Evolutionary conservation across 2,113 vertebrate species (phyloP).

Genomic region (Chiloscyllium plagiosum): DNA sequence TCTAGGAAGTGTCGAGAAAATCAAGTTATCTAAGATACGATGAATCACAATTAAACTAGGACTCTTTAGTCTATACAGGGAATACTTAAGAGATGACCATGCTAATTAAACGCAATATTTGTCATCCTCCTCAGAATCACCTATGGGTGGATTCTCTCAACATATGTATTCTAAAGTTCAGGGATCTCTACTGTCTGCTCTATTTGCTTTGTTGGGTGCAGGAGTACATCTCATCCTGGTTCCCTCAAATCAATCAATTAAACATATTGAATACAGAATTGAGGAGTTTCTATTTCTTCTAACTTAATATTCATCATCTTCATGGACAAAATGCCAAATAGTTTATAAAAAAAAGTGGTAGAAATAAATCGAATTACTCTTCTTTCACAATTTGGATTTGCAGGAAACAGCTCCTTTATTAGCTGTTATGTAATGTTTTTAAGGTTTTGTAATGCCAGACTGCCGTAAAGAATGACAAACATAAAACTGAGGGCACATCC

Average conservation of each 20-base stretch:
- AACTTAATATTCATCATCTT: neutral
- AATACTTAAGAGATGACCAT: neutral
- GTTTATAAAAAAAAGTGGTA: neutral
- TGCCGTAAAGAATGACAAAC: neutral
- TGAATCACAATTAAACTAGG: neutral
- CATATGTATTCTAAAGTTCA: neutral
- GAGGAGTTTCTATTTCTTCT: neutral
- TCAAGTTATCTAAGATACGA: neutral
- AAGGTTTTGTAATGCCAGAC: neutral
- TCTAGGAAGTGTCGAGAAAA: neutral
- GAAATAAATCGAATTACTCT: neutral
- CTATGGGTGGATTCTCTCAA: neutral
- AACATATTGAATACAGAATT: neutral
- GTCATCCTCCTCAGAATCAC: neutral
- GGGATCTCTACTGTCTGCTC: no score
- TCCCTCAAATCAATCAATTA: neutral
- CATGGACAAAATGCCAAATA: neutral
- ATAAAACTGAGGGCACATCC: neutral
- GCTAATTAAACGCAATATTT: neutral
- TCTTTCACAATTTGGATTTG: neutral
- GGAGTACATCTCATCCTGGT: neutral
- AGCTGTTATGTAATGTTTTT: neutral
- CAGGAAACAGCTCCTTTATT: neutral
- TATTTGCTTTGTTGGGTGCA: neutral
- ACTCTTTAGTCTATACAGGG: neutral